Percentiles rank a stretch among this genome's conserved stretches.
phyloP scores from a whole-genome alignment of 2,888 invertebrate genomes.

The Microplitis deprimator region DNA sequence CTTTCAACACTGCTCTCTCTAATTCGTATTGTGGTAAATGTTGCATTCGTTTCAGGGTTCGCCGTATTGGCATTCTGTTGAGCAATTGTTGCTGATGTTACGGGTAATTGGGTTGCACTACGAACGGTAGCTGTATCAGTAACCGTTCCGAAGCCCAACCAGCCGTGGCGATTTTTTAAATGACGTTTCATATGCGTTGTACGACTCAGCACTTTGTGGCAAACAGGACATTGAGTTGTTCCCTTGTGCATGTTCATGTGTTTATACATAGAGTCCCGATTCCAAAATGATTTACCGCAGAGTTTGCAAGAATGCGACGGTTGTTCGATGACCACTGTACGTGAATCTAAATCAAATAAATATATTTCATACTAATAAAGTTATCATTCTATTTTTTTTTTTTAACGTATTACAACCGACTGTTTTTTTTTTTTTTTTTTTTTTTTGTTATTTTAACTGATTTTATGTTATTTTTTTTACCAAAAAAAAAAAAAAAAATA shows the following conservation, averaged over 20 bases:
- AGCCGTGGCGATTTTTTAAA: conserved; percentile 70
- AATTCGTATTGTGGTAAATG: conserved; percentile 69
- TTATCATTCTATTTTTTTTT: conserved; percentile 34
- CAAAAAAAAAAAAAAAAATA: neutral
- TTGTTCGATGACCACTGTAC: conserved; percentile 71
- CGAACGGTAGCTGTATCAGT: conserved; percentile 50
- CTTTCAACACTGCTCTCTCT: conserved; percentile 70
- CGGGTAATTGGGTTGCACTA: conserved; percentile 46
- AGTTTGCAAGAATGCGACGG: conserved; percentile 71
- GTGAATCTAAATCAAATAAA: conserved; percentile 70
- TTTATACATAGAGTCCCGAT: conserved; percentile 73
- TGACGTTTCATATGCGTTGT: conserved; percentile 71
- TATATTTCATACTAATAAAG: conserved; percentile 38
- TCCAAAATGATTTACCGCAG: conserved; percentile 72
- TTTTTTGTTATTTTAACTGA: conserved; percentile 35
- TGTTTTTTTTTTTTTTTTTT: conserved; percentile 35
- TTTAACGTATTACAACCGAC: conserved; percentile 45
- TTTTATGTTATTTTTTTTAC: conserved; percentile 29
- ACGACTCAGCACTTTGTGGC: conserved; percentile 72
- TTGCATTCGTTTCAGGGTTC: conserved; percentile 59
- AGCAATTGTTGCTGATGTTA: conserved; percentile 34
- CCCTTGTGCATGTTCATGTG: conserved; percentile 73
- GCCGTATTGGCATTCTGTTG: conserved; percentile 49
- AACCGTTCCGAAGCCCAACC: conserved; percentile 63
- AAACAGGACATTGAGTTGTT: conserved; percentile 72